Evolutionary conservation across 92 coral and sea anemone species (phyloP).

Genomic region (Epizoanthus ramosus): DNA sequence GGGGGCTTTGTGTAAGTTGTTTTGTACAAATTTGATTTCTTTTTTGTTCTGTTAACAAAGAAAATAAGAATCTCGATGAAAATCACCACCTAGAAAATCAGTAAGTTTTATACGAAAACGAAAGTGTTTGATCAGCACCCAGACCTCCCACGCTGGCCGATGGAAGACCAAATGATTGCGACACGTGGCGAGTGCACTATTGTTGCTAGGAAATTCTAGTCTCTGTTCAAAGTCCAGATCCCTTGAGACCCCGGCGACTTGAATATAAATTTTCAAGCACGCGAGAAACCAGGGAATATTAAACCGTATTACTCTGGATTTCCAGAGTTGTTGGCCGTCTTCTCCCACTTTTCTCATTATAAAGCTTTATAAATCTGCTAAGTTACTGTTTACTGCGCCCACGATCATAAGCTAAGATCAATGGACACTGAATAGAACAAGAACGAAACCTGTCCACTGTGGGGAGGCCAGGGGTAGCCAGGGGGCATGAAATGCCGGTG

Average conservation of each 20-base stretch:
- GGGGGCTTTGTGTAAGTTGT: not conserved
- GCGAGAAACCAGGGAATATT: too few species aligned
- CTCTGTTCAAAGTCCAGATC: conserved; percentile 4
- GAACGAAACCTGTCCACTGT: too few species aligned
- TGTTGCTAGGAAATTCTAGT: not conserved
- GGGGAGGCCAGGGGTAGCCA: too few species aligned
- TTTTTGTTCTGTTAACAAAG: not conserved
- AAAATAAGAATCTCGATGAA: not conserved
- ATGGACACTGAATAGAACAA: too few species aligned
- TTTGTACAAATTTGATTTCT: not conserved
- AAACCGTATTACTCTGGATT: too few species aligned
- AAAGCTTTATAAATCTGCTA: too few species aligned
- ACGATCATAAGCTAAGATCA: too few species aligned
- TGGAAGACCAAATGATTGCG: not conserved
- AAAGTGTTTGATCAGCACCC: conserved; percentile 6
- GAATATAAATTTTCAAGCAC: too few species aligned
- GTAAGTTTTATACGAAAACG: not conserved
- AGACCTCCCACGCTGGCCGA: conserved; percentile 17
- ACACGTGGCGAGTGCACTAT: conserved; percentile 1
- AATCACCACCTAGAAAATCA: not conserved
- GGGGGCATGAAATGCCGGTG: too few species aligned
- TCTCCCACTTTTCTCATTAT: too few species aligned
- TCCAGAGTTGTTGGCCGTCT: too few species aligned
- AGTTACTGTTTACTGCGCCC: too few species aligned
- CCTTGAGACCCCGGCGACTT: not conserved